These are phyloP conservation scores for Caradrina clavipalpis DNA, from an alignment of 2,888 invertebrate genomes.

Conservation along the genomic window DNA sequence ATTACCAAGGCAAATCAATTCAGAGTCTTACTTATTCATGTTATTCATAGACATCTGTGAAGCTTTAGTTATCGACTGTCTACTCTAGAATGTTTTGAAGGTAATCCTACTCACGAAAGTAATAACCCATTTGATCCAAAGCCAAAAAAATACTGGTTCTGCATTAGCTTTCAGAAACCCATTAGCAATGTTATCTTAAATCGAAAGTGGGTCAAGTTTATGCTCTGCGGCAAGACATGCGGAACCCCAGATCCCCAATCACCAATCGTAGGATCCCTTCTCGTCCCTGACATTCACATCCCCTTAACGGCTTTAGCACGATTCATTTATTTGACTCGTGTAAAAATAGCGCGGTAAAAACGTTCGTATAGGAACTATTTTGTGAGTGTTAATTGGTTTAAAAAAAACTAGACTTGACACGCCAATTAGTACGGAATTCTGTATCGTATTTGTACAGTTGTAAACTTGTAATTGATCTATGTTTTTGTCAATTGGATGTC, in stretches of 20 bases:
- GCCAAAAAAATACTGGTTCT: conserved; percentile 40
- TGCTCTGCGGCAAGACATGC: conserved; percentile 35
- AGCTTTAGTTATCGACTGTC: background rate
- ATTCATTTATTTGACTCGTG: conserved; percentile 16
- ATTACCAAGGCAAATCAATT: background rate
- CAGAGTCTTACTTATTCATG: background rate
- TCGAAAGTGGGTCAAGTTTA: conserved; percentile 64
- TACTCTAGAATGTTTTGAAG: conserved; percentile 6
- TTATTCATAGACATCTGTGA: background rate
- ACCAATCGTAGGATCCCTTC: conserved; percentile 10
- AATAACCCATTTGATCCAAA: conserved; percentile 44
- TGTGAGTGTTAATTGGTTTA: conserved; percentile 35
- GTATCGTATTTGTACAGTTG: conserved; percentile 8
- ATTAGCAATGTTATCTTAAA: conserved; percentile 49
- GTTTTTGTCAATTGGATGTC: background rate
- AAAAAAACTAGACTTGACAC: conserved; percentile 14
- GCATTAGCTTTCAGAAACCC: conserved; percentile 45
- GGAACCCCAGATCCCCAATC: conserved; percentile 15
- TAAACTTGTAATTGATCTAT: conserved; percentile 29
- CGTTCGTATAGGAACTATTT: conserved; percentile 5
- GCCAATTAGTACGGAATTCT: conserved; percentile 18
- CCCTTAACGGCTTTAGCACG: conserved; percentile 13
- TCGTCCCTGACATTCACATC: conserved; percentile 43
- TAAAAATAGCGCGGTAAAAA: conserved; percentile 14
- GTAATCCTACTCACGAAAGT: conserved; percentile 2